Conservation (phyloP, 2,888 invertebrate species). For the Adela reaumurella region DNA sequence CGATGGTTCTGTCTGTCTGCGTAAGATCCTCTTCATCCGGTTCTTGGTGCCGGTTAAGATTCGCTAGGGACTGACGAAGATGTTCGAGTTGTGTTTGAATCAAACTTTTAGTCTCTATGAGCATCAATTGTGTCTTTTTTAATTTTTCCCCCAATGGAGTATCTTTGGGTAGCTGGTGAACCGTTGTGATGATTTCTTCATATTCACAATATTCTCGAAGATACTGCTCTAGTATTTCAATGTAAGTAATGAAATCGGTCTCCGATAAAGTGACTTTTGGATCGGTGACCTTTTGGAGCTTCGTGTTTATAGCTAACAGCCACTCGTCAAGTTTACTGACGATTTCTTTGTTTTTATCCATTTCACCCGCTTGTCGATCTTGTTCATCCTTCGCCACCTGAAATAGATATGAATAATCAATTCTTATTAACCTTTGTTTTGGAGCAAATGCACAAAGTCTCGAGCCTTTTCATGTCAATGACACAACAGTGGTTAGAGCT, state of each 20-base stretch:
- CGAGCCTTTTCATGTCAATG: no score
- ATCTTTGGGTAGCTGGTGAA: background rate
- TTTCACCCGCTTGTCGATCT: conserved; percentile 31
- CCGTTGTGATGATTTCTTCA: conserved; percentile 24
- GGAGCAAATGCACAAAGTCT: no score
- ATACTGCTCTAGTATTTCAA: conserved; percentile 45
- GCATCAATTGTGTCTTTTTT: conserved; percentile 48
- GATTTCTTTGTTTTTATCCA: conserved; percentile 37
- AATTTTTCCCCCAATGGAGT: conserved; percentile 53
- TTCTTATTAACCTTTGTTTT: no score
- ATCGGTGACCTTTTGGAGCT: conserved; percentile 41
- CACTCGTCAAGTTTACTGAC: conserved; percentile 45
- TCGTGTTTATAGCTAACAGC: conserved; percentile 45
- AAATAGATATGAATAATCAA: conserved; percentile 14
- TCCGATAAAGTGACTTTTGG: conserved; percentile 33
- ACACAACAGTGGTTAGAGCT: background rate
- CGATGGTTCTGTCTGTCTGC: conserved; percentile 61
- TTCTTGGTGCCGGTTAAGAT: conserved; percentile 21
- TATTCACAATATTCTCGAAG: conserved; percentile 46
- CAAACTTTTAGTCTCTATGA: conserved; percentile 60
- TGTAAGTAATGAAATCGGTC: conserved; percentile 39
- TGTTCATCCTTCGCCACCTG: conserved; percentile 45
- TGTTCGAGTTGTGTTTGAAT: conserved; percentile 20
- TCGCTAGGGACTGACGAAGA: conserved; percentile 10
- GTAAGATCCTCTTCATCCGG: conserved; percentile 49